Base-by-base conservation (phyloP, 37 sponge, comb jelly and placozoan species). In the Haliclona indistincta region DNA sequence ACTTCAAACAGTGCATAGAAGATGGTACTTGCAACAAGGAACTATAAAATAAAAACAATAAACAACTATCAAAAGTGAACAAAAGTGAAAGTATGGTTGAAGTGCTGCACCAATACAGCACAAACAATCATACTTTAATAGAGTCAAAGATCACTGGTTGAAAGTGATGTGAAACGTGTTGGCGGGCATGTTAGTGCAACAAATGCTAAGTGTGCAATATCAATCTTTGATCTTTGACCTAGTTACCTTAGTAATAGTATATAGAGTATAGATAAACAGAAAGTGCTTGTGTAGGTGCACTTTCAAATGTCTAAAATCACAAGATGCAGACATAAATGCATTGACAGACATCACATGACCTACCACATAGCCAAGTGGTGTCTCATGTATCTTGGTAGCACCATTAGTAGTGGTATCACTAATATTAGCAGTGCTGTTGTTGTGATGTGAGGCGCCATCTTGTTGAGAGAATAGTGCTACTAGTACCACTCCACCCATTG, bases 1-100 rank as follows among this genome's bases (percentile, higher is more conserved):
- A 87, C 78, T 51, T 88, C 80, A 70, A 66, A 74, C 34, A 85
- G 45, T 19, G 86, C 82, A 37, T 84, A 92, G 19, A 53, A 38
- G 22, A 79, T 1, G n/a, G 71, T 67, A 64, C 78, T 77, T 49
- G 69, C 4, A 2, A 81, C 26, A 0, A 76, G 29, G 26, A n/a
- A 54, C 85, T 84, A 64, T 20, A 69, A 20, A n/a, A n/a, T n/a
- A n/a, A n/a, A n/a, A n/a, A n/a, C n/a, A n/a, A 52, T 38, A 73
- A n/a, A n/a, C n/a, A n/a, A n/a, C n/a, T n/a, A n/a, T n/a, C n/a
- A n/a, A 35, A 35, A 28, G 11, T 40, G 26, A 22, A 30, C 11
- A 32, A 26, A 68, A 11, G 10, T 26, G 64, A 10, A 67, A 49
- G 53, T 49, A 49, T 49, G n/a, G n/a, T n/a, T n/a, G n/a, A n/a